Conservation (phyloP, 2,888 invertebrate species). For the Scrobipalpa atriplicella region DNA sequence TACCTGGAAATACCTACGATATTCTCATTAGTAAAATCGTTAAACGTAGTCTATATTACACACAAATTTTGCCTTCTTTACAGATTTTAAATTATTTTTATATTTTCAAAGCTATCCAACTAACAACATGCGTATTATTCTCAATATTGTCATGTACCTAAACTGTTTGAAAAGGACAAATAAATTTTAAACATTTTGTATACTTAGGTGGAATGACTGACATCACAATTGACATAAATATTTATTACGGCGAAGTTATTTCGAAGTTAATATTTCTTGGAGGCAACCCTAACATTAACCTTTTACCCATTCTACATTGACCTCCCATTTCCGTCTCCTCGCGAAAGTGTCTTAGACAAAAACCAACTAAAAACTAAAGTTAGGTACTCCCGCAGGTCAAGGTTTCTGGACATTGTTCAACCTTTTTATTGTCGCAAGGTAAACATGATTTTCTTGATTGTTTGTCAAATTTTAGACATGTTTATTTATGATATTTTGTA, state of each 20-base stretch:
- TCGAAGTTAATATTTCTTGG: neutral
- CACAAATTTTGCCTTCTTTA: too few species aligned
- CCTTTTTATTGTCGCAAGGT: slow-evolving; percentile 8
- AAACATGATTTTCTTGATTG: slow-evolving; percentile 21
- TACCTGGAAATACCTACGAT: too few species aligned
- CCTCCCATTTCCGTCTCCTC: slow-evolving; percentile 34
- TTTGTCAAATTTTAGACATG: slow-evolving; percentile 16
- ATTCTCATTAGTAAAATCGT: too few species aligned
- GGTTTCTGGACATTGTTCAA: slow-evolving; percentile 13
- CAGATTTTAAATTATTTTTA: too few species aligned
- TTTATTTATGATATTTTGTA: slow-evolving; percentile 3
- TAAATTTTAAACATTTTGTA: too few species aligned
- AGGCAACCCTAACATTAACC: slow-evolving; percentile 23
- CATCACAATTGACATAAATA: neutral
- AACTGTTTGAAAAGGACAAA: too few species aligned
- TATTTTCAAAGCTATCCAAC: too few species aligned
- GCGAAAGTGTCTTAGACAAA: slow-evolving; percentile 26
- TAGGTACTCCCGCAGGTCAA: slow-evolving; percentile 23
- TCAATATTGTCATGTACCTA: too few species aligned
- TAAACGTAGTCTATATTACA: too few species aligned
- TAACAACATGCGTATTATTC: too few species aligned
- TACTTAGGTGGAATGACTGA: too few species aligned
- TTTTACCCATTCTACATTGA: slow-evolving; percentile 36
- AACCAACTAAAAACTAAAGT: slow-evolving; percentile 19
- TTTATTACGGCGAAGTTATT: neutral